These are phyloP conservation scores for Galeopsomyia nigrocyanea DNA, from an alignment of 2,888 invertebrate species.

Conservation along the genomic window DNA sequence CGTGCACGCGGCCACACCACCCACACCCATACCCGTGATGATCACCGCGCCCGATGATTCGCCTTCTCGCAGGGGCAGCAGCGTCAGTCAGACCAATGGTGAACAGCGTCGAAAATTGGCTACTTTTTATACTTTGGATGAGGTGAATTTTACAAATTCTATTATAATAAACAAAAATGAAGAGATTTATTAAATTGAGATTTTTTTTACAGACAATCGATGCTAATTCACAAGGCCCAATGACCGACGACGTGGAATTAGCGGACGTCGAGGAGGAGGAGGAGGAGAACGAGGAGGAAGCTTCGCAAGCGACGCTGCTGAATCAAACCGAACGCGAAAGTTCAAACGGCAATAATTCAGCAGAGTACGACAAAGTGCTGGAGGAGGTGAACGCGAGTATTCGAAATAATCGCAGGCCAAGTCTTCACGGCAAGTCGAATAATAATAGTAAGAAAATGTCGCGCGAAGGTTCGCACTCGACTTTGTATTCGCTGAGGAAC, in stretches of 20 bases:
- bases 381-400: constrained; percentile 59
- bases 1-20: constrained; percentile 73
- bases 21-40: constrained; percentile 69
- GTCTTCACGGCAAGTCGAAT: constrained; percentile 49
- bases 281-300: constrained; percentile 6
- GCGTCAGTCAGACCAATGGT: constrained; percentile 49
- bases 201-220: constrained; percentile 31
- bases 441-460: constrained; percentile 51
- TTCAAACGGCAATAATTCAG: not conserved
- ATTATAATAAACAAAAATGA: constrained; percentile 14
- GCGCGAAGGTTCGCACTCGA: constrained; percentile 54
- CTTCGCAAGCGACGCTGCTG: not conserved
- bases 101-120: constrained; percentile 51
- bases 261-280: constrained; percentile 17
- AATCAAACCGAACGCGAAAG: not conserved
- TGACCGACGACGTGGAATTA: not conserved
- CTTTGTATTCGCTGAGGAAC: constrained; percentile 53
- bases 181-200: not conserved
- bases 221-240: not conserved
- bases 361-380: constrained; percentile 54
- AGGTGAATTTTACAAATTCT: constrained; percentile 51
- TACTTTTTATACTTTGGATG: constrained; percentile 60
- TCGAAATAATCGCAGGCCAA: constrained; percentile 52
- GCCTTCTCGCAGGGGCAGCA: constrained; percentile 57
- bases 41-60: constrained; percentile 67